Evolutionary conservation across 92 coral and sea anemone genomes (phyloP).

Genomic region (Porites rus): DNA sequence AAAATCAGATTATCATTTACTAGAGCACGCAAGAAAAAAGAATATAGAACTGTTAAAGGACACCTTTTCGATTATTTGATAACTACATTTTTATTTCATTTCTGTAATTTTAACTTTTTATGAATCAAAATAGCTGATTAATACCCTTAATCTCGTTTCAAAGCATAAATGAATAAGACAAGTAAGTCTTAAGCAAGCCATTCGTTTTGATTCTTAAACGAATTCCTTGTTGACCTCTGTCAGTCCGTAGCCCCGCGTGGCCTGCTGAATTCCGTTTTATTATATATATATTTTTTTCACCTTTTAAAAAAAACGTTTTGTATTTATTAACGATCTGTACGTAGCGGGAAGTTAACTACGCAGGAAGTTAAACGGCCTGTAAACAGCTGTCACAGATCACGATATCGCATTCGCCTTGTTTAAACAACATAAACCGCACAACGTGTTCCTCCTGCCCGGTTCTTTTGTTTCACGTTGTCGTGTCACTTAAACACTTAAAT

Average conservation of each 20-base stretch:
- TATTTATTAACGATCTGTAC: background rate
- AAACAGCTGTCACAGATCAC: conserved; percentile 35
- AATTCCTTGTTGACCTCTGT: background rate
- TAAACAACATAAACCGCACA: conserved; percentile 29
- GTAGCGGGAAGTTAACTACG: background rate
- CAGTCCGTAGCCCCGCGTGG: conserved; percentile 11
- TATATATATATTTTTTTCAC: background rate
- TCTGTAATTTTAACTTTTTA: background rate
- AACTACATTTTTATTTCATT: background rate
- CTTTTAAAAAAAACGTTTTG: background rate
- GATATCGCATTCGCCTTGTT: conserved; percentile 32
- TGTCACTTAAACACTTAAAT: conserved; percentile 24
- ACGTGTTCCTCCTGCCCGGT: conserved; percentile 4
- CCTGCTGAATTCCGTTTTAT: background rate
- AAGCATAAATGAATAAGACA: background rate
- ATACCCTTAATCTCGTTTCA: background rate
- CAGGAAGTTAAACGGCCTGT: conserved; percentile 26
- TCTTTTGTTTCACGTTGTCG: conserved; percentile 12
- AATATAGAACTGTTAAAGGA: too few relatives aligned
- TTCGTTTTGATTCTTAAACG: background rate
- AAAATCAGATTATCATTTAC: too few relatives aligned
- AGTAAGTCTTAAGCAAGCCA: background rate
- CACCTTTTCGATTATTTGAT: background rate
- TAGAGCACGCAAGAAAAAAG: too few relatives aligned
- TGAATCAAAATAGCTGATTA: background rate